Evolutionary conservation across 2,797 vertebrate species (phyloP).

Genomic region (Chrosomus eos): DNA sequence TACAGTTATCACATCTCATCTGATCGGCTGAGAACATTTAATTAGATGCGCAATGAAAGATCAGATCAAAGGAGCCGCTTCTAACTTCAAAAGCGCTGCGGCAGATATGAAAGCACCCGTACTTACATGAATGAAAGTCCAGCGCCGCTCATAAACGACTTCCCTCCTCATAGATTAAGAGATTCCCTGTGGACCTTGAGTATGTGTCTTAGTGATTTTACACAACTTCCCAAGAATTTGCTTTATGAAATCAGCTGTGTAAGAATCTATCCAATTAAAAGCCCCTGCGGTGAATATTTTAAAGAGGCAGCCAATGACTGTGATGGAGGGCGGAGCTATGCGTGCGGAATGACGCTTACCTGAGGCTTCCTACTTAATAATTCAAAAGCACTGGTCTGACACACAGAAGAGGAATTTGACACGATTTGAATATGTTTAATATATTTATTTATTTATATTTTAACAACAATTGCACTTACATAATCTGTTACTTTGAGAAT

Average conservation of each 20-base stretch:
- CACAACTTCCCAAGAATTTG: slow-evolving; percentile 78
- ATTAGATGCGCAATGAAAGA: slow-evolving; percentile 21
- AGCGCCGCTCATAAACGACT: slow-evolving; percentile 4
- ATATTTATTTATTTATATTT: neutral
- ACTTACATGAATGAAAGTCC: slow-evolving; percentile 73
- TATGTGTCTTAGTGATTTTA: slow-evolving; percentile 72
- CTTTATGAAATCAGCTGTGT: slow-evolving; percentile 77
- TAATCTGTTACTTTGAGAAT: neutral
- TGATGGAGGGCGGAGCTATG: slow-evolving; percentile 53
- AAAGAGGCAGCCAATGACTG: slow-evolving; percentile 65
- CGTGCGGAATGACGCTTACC: slow-evolving; percentile 54
- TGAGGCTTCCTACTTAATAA: slow-evolving; percentile 60
- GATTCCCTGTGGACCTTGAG: slow-evolving; percentile 50
- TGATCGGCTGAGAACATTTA: slow-evolving; percentile 50
- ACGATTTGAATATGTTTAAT: neutral
- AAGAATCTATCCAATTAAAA: slow-evolving; percentile 70
- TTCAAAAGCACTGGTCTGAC: neutral
- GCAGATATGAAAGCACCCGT: slow-evolving; percentile 50
- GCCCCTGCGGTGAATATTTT: slow-evolving; percentile 65
- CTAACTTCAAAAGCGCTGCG: slow-evolving; percentile 42
- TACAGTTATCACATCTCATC: neutral
- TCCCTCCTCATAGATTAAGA: slow-evolving; percentile 30
- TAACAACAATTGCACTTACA: neutral
- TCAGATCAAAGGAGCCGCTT: slow-evolving; percentile 22
- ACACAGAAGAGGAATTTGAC: neutral